Evolutionary conservation across 2,113 vertebrate genomes (phyloP), one percentile per base, ranked within the genome.

Genomic region (Cyphomyrus discorhynchus): DNA sequence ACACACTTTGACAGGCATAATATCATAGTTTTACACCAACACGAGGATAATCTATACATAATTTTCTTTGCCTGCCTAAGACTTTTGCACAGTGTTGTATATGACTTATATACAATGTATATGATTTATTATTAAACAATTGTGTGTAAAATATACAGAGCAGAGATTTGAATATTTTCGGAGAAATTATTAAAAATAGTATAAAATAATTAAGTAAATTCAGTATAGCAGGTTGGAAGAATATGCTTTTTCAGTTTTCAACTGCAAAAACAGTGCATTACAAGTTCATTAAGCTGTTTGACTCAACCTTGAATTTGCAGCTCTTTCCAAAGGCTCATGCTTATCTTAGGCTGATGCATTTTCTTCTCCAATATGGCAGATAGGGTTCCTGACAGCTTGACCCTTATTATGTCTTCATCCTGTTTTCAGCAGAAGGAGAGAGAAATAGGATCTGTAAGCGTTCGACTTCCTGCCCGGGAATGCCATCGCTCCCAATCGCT

Each of bases 391-490:
- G 87, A 49, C 62, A 83, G 86, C 45, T 90, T 77, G 87, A 90
- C 89, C 90, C 8, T 56, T 92, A 93, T 93, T 90, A 87, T 50
- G 86, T 15, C 27, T 35, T 88, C 93, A 93, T 95, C 93, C 94
- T 94, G 92, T 90, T 92, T 87, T 92, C 90, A 39, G 91, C 90
- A 62, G 15, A 35, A 35, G 90, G 39, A 92, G 91, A 93, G 82
- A 91, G 89, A 92, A 93, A 93, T 58, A 0, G 49, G 89, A 91
- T 91, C 88, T 19, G 74, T 85, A 74, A 87, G 90, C 53, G 85
- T 93, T 83, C 90, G 39, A 89, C 86, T 95, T 95, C 94, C 94
- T 92, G 92, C 90, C 62, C 50, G 86, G 58, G 89, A 88, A 86
- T 90, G 27, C 11, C 7, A 24, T 13, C 8, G 17, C 52, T 89